Evolutionary conservation across 2,797 vertebrate species (phyloP), one percentile per base, ranked within the genome.

Genomic region (Rhabdomys pumilio): DNA sequence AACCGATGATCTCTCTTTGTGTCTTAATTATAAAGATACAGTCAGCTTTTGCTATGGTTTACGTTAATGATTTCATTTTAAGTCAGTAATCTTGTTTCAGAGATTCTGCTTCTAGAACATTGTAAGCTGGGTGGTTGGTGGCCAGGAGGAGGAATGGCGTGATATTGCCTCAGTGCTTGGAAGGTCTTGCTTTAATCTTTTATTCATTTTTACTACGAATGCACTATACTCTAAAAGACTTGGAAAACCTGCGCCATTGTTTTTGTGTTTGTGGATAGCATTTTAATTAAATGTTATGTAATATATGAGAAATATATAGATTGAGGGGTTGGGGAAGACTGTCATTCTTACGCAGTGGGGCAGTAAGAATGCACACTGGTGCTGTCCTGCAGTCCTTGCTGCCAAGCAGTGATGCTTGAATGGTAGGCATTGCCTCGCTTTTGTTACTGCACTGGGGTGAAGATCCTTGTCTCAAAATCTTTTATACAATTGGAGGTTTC

Each of bases 211-310:
- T 89, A 29, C 50, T 63, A 10, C 22, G 80, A 38, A 69, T 83
- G 41, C 17, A 84, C 47, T n/a, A 9, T 8, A 63, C 55, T 31
- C 12, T 91, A n/a, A 50, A 19, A 65, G 29, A 93, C 65, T 76
- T 73, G 73, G n/a, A 90, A 73, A n/a, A 1, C 44, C 20, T 55
- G 38, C 3, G 6, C 44, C 53, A 3, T 89, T 59, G 31, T 80
- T 80, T 65, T 91, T 76, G 26, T 47, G 0, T 88, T 72, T 85
- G 12, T 91, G 53, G 84, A 88, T 50, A 67, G 38, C 73, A 72
- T 89, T 80, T 95, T 95, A 41, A 14, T 79, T 92, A 31, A 90
- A 44, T 85, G 50, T 41, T 61, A 59, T 75, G 6, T 77, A 38
- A 38, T 34, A 19, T 84, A 61, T 34, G 84, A 80, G 38, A 72